Evolutionary conservation across 2,797 vertebrate species (phyloP), one percentile per base, ranked within the genome.

Genomic region (Arvicola amphibius): DNA sequence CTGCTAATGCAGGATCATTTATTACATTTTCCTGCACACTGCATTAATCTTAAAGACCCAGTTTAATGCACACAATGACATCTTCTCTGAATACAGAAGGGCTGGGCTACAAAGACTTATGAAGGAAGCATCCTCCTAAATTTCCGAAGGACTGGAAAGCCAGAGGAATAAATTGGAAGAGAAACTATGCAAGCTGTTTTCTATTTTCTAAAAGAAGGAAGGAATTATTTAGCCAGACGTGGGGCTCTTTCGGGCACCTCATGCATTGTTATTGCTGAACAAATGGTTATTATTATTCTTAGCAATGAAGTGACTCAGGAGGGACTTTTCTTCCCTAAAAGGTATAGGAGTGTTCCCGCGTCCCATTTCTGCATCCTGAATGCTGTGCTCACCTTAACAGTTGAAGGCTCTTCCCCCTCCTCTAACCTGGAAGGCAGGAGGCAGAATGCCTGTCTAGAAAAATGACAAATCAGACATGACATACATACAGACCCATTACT

Each of bases 381-480:
- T 37, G 80, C 46, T 90, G 53, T 34, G 85, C 78, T 92, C 84
- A 80, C 90, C 86, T 95, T 17, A 65, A 83, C 76, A 69, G 71
- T 74, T 6, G 16, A 81, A 80, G 74, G 21, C 63, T 81, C 65
- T 37, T 32, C 80, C 25, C n/a, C 56, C n/a, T 51, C 76, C 65
- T 67, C 74, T 79, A 92, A 76, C 77, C 74, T 73, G 88, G 93
- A 94, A 96, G 92, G 91, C 93, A 96, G 90, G 94, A 95, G 92
- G 96, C 95, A 95, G 95, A 94, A 94, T 90, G 63, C 95, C 96
- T 97, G 97, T 97, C 97, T 96, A 93, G 92, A 90, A 88, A 97
- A 91, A n/a, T 97, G 97, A 97, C 97, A 96, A 90, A 90, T 97
- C 91, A 96, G 97, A 97, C 97, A 88, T 96, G 97, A 96, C 96